Percentiles rank a stretch among this genome's conserved stretches.
phyloP scores from a whole-genome alignment of 2,113 vertebrate genomes.

The Dascyllus trimaculatus region DNA sequence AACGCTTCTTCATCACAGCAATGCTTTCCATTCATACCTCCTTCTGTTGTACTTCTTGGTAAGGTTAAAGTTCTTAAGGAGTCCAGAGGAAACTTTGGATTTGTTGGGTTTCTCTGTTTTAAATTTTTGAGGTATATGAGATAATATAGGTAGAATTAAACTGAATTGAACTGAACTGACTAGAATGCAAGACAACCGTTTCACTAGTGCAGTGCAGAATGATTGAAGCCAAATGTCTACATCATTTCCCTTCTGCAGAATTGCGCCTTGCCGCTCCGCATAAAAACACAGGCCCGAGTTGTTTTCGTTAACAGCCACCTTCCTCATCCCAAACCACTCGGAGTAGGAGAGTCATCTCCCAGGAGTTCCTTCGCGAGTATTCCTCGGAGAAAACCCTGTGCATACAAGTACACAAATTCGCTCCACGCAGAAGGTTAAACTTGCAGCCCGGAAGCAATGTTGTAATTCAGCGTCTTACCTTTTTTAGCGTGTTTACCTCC shows the following conservation, averaged over 20 bases:
- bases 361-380: conserved; percentile 33
- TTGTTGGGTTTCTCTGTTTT: too few relatives aligned
- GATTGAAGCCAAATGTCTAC: background rate
- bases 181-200: too few relatives aligned
- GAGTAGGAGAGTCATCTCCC: conserved; percentile 32
- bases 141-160: too few relatives aligned
- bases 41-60: too few relatives aligned
- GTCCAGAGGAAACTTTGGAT: too few relatives aligned
- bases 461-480: conserved; percentile 57
- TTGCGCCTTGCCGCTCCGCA: background rate
- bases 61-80: too few relatives aligned
- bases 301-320: conserved; percentile 31
- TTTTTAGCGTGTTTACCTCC: conserved; percentile 55
- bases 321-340: conserved; percentile 15
- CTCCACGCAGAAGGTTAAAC: conserved; percentile 12
- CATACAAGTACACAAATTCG: conserved; percentile 43
- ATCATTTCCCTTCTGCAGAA: background rate
- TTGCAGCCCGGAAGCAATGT: conserved; percentile 24
- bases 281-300: background rate
- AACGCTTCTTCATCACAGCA: too few relatives aligned
- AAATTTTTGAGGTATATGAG: too few relatives aligned
- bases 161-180: too few relatives aligned
- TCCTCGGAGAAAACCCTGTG: conserved; percentile 47
- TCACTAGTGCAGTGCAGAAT: too few relatives aligned
- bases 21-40: too few relatives aligned